phyloP scores from a whole-genome alignment of 2,113 vertebrate genomes.

The Protomyctophum bolini region DNA sequence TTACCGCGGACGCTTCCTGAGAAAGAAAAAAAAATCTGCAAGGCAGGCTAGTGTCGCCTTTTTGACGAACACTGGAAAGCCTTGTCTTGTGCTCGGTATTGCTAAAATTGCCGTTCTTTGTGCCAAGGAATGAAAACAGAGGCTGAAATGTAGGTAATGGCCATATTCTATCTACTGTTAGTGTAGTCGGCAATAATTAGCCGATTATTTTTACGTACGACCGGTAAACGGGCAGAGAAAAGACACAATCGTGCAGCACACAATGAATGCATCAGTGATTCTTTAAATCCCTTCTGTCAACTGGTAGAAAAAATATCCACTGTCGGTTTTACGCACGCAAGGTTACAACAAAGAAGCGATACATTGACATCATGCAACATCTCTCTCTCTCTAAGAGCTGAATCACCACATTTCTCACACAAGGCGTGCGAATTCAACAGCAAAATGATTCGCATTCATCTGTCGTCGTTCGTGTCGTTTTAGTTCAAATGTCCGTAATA shows the following conservation, averaged over 20 bases:
- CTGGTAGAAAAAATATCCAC: conserved; percentile 20
- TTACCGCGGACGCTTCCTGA: conserved; percentile 38
- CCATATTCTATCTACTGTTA: conserved; percentile 49
- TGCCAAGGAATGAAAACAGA: conserved; percentile 62
- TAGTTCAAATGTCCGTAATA: background rate
- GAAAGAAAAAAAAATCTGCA: conserved; percentile 38
- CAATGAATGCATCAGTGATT: conserved; percentile 15
- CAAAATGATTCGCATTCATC: conserved; percentile 13
- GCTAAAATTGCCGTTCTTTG: conserved; percentile 56
- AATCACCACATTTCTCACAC: conserved; percentile 55
- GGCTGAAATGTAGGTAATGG: conserved; percentile 57
- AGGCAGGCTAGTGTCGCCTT: conserved; percentile 35
- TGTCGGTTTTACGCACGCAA: conserved; percentile 64
- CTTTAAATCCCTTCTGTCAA: conserved; percentile 39
- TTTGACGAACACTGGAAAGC: conserved; percentile 37
- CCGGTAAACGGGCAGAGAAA: conserved; percentile 11
- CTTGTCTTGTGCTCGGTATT: conserved; percentile 37
- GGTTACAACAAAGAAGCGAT: conserved; percentile 74
- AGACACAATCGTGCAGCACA: conserved; percentile 11
- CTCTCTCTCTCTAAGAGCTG: conserved; percentile 51
- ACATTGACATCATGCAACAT: conserved; percentile 71
- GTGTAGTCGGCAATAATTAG: no score
- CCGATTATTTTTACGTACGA: no score
- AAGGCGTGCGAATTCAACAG: conserved; percentile 12
- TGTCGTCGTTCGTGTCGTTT: no score